Conservation (phyloP, 2,797 vertebrate species). For the Microtus obscurus region DNA sequence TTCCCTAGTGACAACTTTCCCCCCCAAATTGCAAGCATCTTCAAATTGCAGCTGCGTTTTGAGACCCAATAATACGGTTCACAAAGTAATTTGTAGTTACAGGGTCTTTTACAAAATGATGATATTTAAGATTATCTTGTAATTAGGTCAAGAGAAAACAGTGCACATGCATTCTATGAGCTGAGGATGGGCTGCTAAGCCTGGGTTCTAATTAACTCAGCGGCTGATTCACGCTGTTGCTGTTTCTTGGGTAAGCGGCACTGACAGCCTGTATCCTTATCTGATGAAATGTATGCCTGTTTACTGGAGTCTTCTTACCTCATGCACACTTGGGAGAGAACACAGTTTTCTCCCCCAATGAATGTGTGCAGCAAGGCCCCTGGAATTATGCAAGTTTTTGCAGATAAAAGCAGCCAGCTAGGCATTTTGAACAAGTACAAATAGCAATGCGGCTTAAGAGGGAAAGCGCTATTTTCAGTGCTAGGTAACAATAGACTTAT, state of each 20-base stretch:
- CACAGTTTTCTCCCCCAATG: background rate
- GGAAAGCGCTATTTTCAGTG: background rate
- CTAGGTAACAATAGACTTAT: background rate
- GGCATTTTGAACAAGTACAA: conserved; percentile 30
- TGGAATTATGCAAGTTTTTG: background rate
- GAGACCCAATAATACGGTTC: conserved; percentile 2
- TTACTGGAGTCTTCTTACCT: conserved; percentile 14
- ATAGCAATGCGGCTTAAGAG: background rate
- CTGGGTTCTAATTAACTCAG: conserved; percentile 66
- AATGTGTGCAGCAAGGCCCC: background rate
- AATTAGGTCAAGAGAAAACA: conserved; percentile 71
- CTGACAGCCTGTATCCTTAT: no score
- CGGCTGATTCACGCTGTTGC: background rate
- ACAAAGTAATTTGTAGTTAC: conserved; percentile 47
- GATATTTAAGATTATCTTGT: conserved; percentile 67
- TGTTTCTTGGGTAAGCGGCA: background rate
- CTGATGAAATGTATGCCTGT: background rate
- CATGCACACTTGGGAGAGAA: background rate
- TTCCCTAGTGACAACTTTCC: background rate
- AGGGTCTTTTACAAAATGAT: conserved; percentile 58
- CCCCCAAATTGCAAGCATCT: background rate
- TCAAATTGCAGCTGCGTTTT: conserved; percentile 12
- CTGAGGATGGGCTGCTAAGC: background rate
- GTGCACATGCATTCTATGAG: conserved; percentile 40
- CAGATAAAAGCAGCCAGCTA: background rate